A percentile compares a stretch with the other conserved stretches of the same genome.
Evolutionary conservation across 2,797 vertebrate species (phyloP).

Genomic region (Bovichtus variegatus): DNA sequence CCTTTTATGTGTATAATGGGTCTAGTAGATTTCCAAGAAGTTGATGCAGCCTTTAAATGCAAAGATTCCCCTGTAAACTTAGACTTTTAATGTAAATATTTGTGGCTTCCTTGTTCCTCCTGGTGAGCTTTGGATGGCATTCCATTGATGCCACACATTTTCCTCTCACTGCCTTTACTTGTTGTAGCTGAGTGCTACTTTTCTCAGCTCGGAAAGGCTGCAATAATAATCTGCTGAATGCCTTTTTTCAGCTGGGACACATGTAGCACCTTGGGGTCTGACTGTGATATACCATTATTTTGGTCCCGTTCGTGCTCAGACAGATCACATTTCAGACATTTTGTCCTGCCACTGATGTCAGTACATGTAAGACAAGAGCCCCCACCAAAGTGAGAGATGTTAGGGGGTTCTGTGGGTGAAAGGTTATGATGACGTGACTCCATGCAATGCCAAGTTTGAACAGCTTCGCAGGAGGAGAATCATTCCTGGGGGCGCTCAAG

Average conservation of each 20-base stretch:
- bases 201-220: slow-evolving; percentile 64
- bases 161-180: slow-evolving; percentile 73
- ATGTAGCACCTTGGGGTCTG: slow-evolving; percentile 30
- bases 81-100: slow-evolving; percentile 72
- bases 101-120: slow-evolving; percentile 55
- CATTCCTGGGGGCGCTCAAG: slow-evolving; percentile 41
- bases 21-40: neutral
- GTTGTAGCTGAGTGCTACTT: slow-evolving; percentile 75
- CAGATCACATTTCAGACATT: slow-evolving; percentile 45
- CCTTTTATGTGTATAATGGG: neutral
- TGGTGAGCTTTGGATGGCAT: slow-evolving; percentile 66
- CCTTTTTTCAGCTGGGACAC: slow-evolving; percentile 50
- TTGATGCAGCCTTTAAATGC: neutral
- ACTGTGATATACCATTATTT: slow-evolving; percentile 55
- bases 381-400: slow-evolving; percentile 15
- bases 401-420: slow-evolving; percentile 54
- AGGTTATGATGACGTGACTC: slow-evolving; percentile 62
- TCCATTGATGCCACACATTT: slow-evolving; percentile 79
- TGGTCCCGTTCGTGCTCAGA: slow-evolving; percentile 31
- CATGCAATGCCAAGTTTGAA: slow-evolving; percentile 39
- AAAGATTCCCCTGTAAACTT: slow-evolving; percentile 36
- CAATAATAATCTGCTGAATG: slow-evolving; percentile 55
- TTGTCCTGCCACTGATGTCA: slow-evolving; percentile 22
- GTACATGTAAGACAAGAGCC: slow-evolving; percentile 21
- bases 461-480: slow-evolving; percentile 31